These are phyloP conservation scores for Sphaerophoria rueppellii DNA, from an alignment of 2,888 invertebrate species.

Conservation along the genomic window DNA sequence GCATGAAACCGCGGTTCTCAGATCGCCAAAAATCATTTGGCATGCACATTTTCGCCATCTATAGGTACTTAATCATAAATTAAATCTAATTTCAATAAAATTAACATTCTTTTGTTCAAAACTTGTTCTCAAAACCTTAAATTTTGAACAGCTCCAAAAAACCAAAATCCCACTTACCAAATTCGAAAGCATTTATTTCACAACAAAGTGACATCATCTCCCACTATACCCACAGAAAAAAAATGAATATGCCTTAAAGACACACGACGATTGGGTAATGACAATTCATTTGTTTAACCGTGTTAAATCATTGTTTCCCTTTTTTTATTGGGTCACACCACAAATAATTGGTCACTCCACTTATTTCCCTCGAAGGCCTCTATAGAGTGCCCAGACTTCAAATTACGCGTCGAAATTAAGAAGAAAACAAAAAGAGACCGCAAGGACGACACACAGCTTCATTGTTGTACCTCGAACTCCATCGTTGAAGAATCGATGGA, in stretches of 20 bases:
- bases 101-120: background rate
- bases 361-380: too few species aligned
- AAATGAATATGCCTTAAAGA: background rate
- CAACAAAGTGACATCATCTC: constrained; percentile 19
- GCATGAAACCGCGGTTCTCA: too few species aligned
- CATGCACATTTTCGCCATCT: too few species aligned
- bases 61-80: too few species aligned
- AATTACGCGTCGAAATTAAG: constrained; percentile 15
- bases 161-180: background rate
- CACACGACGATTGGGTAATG: background rate
- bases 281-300: constrained; percentile 8
- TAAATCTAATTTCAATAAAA: too few species aligned
- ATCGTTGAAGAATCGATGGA: background rate
- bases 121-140: background rate
- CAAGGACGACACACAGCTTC: constrained; percentile 8
- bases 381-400: background rate
- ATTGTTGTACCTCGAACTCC: background rate
- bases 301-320: background rate
- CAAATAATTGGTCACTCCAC: background rate
- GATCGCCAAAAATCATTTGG: too few species aligned
- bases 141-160: background rate
- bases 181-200: constrained; percentile 2
- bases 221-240: background rate
- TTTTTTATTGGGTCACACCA: constrained; percentile 8
- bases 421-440: too few species aligned